Conservation (phyloP, 2,113 vertebrate genomes). For the Piaya cayana region DNA sequence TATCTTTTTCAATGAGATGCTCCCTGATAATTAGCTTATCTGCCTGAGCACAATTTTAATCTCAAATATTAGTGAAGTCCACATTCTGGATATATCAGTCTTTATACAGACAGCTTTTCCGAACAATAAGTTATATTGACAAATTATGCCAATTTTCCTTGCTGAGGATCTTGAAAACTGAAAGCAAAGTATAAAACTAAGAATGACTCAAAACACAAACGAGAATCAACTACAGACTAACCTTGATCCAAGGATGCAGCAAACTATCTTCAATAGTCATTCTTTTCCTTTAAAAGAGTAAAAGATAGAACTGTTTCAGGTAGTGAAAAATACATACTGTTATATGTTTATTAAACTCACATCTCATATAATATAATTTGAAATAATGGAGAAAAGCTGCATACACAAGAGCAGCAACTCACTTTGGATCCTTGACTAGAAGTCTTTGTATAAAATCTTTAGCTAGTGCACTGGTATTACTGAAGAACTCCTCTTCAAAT, state of each 20-base stretch:
- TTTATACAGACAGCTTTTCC: not conserved
- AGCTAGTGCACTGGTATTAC: conserved; percentile 91
- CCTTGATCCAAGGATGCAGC: conserved; percentile 98
- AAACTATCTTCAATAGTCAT: conserved; percentile 97
- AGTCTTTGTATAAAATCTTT: conserved; percentile 96
- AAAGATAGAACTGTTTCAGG: not conserved
- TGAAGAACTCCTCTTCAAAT: conserved; percentile 97
- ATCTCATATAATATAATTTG: not conserved
- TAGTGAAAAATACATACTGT: not conserved
- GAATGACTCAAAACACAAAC: not conserved
- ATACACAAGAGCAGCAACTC: conserved; percentile 36
- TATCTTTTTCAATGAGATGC: not conserved
- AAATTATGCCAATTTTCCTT: not conserved
- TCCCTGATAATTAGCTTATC: not conserved
- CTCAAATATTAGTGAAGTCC: not conserved
- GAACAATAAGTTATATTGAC: not conserved
- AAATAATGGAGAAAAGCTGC: not conserved
- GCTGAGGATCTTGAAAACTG: not conserved
- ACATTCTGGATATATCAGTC: not conserved
- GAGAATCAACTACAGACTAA: conserved; percentile 53
- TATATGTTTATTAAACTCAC: not conserved
- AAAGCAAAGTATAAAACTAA: not conserved
- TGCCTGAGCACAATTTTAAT: not conserved
- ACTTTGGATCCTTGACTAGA: conserved; percentile 98
- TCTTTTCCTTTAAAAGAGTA: conserved; percentile 84